Percentiles rank a stretch among this genome's conserved stretches.
phyloP scores from a whole-genome alignment of 2,888 invertebrate genomes.

The Ganaspis brasiliensis region DNA sequence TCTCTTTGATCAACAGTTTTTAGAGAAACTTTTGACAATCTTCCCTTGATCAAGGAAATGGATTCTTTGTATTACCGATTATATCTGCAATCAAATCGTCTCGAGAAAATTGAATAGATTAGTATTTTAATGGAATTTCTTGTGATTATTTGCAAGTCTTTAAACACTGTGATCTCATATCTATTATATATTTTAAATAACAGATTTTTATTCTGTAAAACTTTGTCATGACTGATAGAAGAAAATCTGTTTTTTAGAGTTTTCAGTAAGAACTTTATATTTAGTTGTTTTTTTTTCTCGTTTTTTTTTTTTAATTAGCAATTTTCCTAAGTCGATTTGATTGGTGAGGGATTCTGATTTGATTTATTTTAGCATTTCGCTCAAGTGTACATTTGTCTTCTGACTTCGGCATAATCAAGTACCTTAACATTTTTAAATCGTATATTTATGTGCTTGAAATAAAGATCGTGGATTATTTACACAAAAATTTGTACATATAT shows the following conservation, averaged over 20 bases:
- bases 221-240: conserved; percentile 37
- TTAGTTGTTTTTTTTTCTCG: conserved; percentile 49
- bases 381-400: conserved; percentile 71
- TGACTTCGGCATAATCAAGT: conserved; percentile 71
- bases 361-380: conserved; percentile 59
- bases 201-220: conserved; percentile 35
- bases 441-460: conserved; percentile 71
- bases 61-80: background rate
- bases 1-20: conserved; percentile 20
- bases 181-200: conserved; percentile 26
- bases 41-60: background rate
- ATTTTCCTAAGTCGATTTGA: conserved; percentile 14
- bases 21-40: conserved; percentile 26
- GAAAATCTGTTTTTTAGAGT: conserved; percentile 25
- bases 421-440: conserved; percentile 70
- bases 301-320: conserved; percentile 15
- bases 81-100: conserved; percentile 8
- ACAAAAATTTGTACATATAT: conserved; percentile 70
- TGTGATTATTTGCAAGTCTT: conserved; percentile 22
- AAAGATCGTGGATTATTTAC: conserved; percentile 62
- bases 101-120: conserved; percentile 7
- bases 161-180: conserved; percentile 37
- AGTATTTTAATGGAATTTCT: conserved; percentile 28
- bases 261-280: conserved; percentile 52
- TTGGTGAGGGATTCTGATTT: conserved; percentile 48